Percentiles rank a stretch among this genome's conserved stretches.
phyloP scores from a whole-genome alignment of 1,140 invertebrate species.

The Oncopodura yosiiana region DNA sequence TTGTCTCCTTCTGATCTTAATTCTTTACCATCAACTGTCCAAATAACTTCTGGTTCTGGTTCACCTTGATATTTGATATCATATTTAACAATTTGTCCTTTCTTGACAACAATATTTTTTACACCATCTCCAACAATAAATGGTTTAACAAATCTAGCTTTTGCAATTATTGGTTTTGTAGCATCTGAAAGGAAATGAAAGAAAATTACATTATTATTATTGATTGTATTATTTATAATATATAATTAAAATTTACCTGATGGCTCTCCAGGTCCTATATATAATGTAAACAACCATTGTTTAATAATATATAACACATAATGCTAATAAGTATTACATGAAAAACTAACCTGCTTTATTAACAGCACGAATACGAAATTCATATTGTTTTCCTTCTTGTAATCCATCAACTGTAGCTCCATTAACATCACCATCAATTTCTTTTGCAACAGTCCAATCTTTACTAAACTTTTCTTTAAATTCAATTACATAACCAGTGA shows the following conservation, averaged over 20 bases:
- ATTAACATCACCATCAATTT: conserved; percentile 64
- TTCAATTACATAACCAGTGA: conserved; percentile 86
- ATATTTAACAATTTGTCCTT: conserved; percentile 81
- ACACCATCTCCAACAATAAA: conserved; percentile 80
- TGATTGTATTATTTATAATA: background rate
- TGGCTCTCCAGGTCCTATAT: conserved; percentile 82
- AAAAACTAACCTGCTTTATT: no score
- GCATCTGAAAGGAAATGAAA: conserved; percentile 58
- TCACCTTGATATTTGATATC: conserved; percentile 92
- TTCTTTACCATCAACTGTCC: conserved; percentile 65
- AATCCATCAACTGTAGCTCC: conserved; percentile 73
- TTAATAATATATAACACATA: no score
- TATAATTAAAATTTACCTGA: conserved; percentile 11
- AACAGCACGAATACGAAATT: conserved; percentile 89
- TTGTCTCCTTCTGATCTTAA: conserved; percentile 50
- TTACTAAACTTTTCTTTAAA: conserved; percentile 85
- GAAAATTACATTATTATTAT: background rate
- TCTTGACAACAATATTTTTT: conserved; percentile 79
- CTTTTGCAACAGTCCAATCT: conserved; percentile 72
- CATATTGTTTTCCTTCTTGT: conserved; percentile 86
- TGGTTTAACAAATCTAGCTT: conserved; percentile 82
- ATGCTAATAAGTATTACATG: no score
- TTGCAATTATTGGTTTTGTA: conserved; percentile 90
- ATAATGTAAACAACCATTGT: no score
- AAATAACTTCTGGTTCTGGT: conserved; percentile 81